Conservation (phyloP, 2,888 invertebrate genomes). For the Tanaodytes sp. region DNA sequence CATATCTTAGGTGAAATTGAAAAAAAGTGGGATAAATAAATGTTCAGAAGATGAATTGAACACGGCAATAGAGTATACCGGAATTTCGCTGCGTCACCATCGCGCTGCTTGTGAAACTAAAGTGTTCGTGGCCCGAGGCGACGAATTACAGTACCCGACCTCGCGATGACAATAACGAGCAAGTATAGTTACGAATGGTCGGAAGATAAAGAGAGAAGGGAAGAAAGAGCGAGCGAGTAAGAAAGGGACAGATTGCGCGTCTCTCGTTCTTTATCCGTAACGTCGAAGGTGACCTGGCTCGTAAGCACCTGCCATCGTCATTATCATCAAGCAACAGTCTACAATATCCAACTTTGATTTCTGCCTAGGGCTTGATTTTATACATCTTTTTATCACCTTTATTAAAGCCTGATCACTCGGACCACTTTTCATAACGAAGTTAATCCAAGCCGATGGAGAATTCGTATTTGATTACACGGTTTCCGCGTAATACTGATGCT, state of each 20-base stretch:
- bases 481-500: no score
- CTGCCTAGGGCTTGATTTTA: constrained; percentile 58
- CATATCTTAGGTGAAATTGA: no score
- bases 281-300: constrained; percentile 66
- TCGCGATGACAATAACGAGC: constrained; percentile 57
- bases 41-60: not conserved
- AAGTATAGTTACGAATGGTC: constrained; percentile 39
- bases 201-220: constrained; percentile 11
- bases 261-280: constrained; percentile 31
- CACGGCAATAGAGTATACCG: constrained; percentile 19
- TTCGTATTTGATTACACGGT: constrained; percentile 33
- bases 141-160: constrained; percentile 62
- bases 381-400: constrained; percentile 40
- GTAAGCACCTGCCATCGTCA: constrained; percentile 70
- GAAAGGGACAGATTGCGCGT: constrained; percentile 25
- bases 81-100: constrained; percentile 37
- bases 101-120: constrained; percentile 31
- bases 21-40: not conserved
- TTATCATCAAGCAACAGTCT: constrained; percentile 67
- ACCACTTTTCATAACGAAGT: constrained; percentile 32
- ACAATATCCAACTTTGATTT: constrained; percentile 66
- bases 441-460: constrained; percentile 19
- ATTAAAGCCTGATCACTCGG: constrained; percentile 31
- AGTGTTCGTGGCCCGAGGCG: constrained; percentile 57
- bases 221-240: constrained; percentile 11